phyloP scores from a whole-genome alignment of 2,113 vertebrate species.

The Oreocharis arfaki region DNA sequence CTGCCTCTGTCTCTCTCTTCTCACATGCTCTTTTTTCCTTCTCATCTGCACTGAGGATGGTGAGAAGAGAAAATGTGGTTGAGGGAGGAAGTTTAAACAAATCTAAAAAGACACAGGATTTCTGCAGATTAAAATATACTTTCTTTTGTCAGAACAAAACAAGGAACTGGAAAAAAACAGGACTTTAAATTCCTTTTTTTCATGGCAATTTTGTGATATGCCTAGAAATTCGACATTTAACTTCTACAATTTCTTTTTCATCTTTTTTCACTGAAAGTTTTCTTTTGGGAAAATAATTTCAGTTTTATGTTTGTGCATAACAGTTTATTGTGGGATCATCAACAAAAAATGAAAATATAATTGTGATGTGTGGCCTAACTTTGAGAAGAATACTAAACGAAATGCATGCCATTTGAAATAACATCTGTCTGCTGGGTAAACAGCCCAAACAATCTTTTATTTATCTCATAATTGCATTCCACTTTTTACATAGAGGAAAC shows the following conservation, averaged over 20 bases:
- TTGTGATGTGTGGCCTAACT: background rate
- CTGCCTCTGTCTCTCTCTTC: background rate
- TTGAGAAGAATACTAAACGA: background rate
- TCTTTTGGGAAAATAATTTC: background rate
- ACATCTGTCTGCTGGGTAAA: background rate
- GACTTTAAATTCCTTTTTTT: background rate
- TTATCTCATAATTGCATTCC: background rate
- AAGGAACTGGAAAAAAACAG: background rate
- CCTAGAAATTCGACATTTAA: background rate
- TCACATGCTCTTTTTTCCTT: background rate
- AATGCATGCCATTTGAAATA: background rate
- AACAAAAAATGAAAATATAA: background rate
- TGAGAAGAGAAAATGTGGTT: background rate
- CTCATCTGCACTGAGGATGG: background rate
- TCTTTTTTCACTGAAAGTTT: background rate
- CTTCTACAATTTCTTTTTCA: background rate
- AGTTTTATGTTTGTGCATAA: background rate
- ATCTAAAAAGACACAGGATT: background rate
- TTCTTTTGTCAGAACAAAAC: background rate
- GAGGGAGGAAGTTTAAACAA: background rate
- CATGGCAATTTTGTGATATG: background rate
- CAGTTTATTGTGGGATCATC: background rate
- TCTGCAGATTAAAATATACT: background rate
- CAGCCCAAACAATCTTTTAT: background rate
- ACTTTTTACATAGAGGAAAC: background rate